phyloP scores from a whole-genome alignment of 2,888 invertebrate genomes.

The Latrodectus elegans region DNA sequence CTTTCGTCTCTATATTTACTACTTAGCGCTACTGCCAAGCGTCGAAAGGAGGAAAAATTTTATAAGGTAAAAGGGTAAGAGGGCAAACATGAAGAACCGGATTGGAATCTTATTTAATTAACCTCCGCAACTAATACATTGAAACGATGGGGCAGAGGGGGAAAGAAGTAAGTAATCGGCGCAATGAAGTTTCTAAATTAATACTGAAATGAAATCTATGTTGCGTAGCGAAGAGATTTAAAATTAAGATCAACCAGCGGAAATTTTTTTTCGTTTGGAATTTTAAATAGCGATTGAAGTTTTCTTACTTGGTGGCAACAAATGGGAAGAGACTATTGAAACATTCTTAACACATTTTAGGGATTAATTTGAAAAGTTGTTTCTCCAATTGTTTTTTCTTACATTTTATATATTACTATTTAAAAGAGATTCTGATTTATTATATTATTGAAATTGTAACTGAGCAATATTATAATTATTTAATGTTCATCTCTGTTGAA shows the following conservation, averaged over 20 bases:
- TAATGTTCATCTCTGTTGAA: no score
- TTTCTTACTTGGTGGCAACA: background rate
- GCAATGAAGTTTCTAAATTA: constrained; percentile 49
- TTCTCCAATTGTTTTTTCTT: no score
- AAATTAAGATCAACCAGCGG: background rate
- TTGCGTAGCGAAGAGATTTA: background rate
- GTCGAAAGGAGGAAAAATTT: constrained; percentile 28
- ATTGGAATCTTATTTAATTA: constrained; percentile 56
- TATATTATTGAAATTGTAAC: no score
- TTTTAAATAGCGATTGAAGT: background rate
- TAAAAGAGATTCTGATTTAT: no score
- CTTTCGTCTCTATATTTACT: background rate
- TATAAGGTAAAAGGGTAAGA: constrained; percentile 42
- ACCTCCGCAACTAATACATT: constrained; percentile 49
- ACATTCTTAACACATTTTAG: no score
- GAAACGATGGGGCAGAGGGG: constrained; percentile 9
- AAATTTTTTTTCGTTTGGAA: background rate
- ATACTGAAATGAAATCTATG: constrained; percentile 26
- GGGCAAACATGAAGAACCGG: constrained; percentile 37
- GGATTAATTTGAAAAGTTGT: no score
- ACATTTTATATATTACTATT: no score
- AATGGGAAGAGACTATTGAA: background rate
- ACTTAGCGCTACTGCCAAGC: background rate
- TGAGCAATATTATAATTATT: no score
- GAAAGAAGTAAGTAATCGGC: background rate